Evolutionary conservation across 2,797 vertebrate species (phyloP).

Genomic region (Valencia hispanica): DNA sequence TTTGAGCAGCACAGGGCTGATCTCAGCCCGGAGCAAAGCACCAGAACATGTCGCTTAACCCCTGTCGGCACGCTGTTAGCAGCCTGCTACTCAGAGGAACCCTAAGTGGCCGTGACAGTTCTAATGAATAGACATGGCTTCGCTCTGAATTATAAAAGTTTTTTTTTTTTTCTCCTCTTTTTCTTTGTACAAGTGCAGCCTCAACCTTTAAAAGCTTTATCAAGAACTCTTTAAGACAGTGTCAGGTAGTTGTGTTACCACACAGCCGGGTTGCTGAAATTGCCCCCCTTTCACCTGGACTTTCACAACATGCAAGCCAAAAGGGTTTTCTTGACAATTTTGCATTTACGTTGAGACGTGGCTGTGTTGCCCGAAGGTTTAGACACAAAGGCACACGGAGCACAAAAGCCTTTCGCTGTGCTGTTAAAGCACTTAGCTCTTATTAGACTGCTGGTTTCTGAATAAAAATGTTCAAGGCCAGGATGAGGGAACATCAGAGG

Average conservation of each 20-base stretch:
- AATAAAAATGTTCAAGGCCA: conserved; percentile 55
- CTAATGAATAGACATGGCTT: conserved; percentile 92
- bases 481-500: conserved; percentile 28
- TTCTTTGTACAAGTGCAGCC: conserved; percentile 79
- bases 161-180: conserved; percentile 23
- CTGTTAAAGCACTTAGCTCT: conserved; percentile 47
- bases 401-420: conserved; percentile 47
- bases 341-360: conserved; percentile 35
- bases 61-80: conserved; percentile 81
- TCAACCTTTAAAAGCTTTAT: conserved; percentile 89
- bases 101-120: conserved; percentile 89
- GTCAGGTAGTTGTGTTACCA: conserved; percentile 35
- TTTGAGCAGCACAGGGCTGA: conserved; percentile 62
- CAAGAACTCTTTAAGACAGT: conserved; percentile 54
- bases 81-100: conserved; percentile 82
- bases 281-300: conserved; percentile 18
- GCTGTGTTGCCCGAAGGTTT: conserved; percentile 31
- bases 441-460: conserved; percentile 45
- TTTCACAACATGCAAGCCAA: conserved; percentile 12
- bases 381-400: conserved; percentile 24
- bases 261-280: conserved; percentile 48
- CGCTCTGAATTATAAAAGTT: conserved; percentile 54
- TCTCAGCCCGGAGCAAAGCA: conserved; percentile 74
- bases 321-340: conserved; percentile 34
- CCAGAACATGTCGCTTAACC: conserved; percentile 63